Evolutionary conservation across 2,113 vertebrate genomes (phyloP).

Genomic region (Thamnaconus septentrionalis): DNA sequence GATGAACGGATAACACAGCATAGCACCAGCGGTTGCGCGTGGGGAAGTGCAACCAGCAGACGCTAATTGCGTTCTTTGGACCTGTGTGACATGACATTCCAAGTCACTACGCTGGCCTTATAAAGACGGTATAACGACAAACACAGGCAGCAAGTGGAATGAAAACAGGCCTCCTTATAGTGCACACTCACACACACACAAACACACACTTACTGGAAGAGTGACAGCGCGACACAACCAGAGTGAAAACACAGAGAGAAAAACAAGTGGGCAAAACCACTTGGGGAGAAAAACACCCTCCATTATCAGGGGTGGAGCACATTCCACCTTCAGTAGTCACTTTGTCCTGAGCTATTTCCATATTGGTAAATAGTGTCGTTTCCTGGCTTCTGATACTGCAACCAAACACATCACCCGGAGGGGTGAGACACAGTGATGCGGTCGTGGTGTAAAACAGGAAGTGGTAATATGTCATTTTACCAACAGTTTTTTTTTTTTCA

Average conservation of each 20-base stretch:
- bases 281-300: constrained; percentile 64
- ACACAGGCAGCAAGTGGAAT: constrained; percentile 64
- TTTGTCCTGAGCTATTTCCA: constrained; percentile 67
- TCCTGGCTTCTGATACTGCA: constrained; percentile 31
- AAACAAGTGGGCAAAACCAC: constrained; percentile 72
- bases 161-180: constrained; percentile 60
- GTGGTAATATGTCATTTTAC: not conserved
- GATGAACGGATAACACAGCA: constrained; percentile 37
- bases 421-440: constrained; percentile 41
- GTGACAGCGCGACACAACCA: constrained; percentile 62
- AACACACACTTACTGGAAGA: constrained; percentile 65
- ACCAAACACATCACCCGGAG: constrained; percentile 56
- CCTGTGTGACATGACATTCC: constrained; percentile 66
- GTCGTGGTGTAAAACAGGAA: constrained; percentile 23
- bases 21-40: constrained; percentile 31
- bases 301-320: constrained; percentile 70
- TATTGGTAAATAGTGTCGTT: constrained; percentile 63
- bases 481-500: too few relatives aligned
- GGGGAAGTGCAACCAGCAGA: constrained; percentile 47
- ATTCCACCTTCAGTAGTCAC: constrained; percentile 72
- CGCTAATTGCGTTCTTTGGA: constrained; percentile 59
- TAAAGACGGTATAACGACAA: constrained; percentile 71
- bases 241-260: constrained; percentile 51
- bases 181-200: constrained; percentile 18
- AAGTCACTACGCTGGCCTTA: constrained; percentile 49